Percentiles rank a stretch among this genome's conserved stretches.
Evolutionary conservation across 2,113 vertebrate genomes (phyloP).

Genomic region (Toxotes chatareus): DNA sequence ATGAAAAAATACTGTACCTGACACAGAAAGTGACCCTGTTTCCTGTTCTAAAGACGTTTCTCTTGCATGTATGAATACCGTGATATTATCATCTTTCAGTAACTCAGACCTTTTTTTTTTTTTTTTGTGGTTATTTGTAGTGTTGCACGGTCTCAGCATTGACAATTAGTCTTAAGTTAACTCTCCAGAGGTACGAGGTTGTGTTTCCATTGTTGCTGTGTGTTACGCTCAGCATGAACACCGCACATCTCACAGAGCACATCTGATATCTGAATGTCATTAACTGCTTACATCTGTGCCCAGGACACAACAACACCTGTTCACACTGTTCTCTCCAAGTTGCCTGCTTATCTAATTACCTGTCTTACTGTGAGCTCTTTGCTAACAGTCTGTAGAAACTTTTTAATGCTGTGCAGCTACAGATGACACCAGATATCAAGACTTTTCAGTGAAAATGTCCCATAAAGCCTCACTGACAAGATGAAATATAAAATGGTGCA

Average conservation of each 20-base stretch:
- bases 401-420: constrained; percentile 1
- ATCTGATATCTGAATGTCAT: constrained; percentile 23
- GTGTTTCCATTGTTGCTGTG: background rate
- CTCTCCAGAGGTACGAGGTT: background rate
- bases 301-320: constrained; percentile 42
- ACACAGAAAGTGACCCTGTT: background rate
- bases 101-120: background rate
- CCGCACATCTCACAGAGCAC: background rate
- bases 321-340: constrained; percentile 29
- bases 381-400: constrained; percentile 19
- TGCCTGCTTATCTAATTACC: constrained; percentile 32
- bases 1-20: background rate
- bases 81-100: no score
- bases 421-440: constrained; percentile 18
- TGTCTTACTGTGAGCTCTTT: constrained; percentile 5
- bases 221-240: constrained; percentile 2
- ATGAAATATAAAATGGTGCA: constrained; percentile 20
- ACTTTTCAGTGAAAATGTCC: constrained; percentile 1
- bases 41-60: no score
- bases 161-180: background rate
- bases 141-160: background rate
- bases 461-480: background rate
- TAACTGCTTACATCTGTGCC: constrained; percentile 30
- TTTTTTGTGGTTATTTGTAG: background rate
- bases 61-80: no score